These are phyloP conservation scores for Chiloscyllium punctatum DNA, from an alignment of 2,797 vertebrate genomes.

Conservation along the genomic window DNA sequence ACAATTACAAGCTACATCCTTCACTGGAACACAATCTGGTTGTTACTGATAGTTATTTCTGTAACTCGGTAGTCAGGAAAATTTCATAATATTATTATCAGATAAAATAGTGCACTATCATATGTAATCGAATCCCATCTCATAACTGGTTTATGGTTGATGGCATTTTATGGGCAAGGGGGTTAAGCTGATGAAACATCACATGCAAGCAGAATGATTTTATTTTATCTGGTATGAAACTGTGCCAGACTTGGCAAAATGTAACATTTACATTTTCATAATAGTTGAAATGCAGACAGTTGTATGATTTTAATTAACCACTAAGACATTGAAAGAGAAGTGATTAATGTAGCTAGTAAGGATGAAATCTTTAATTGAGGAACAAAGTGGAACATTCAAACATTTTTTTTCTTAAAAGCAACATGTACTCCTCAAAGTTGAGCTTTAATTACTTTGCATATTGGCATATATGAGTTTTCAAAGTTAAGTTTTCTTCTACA, in stretches of 20 bases:
- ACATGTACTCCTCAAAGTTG: background rate
- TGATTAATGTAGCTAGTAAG: background rate
- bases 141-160: background rate
- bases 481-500: background rate
- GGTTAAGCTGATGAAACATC: background rate
- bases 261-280: background rate
- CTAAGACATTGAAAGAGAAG: background rate
- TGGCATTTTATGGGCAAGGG: background rate
- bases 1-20: background rate
- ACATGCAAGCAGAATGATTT: background rate
- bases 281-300: background rate
- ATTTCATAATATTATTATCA: background rate
- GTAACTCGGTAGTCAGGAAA: background rate
- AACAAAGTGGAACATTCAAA: background rate
- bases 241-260: background rate
- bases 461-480: background rate
- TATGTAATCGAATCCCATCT: background rate
- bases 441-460: background rate
- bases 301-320: background rate
- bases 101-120: background rate
- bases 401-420: background rate
- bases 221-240: background rate
- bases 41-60: background rate
- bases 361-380: background rate
- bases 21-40: background rate